Conservation (phyloP, 1,140 invertebrate species). For the Zophobas morio region DNA sequence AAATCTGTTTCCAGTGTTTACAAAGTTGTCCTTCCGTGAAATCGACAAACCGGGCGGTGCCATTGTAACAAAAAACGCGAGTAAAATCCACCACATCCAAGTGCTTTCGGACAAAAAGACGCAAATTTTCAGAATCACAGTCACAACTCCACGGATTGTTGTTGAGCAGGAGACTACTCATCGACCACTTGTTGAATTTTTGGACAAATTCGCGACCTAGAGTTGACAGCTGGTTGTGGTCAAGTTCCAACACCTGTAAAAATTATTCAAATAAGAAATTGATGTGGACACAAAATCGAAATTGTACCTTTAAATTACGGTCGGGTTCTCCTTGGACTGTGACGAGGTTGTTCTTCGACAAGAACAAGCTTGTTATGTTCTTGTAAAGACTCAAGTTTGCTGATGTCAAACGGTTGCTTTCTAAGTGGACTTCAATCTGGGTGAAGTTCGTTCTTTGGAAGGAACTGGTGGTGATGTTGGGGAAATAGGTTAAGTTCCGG, state of each 20-base stretch:
- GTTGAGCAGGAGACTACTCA: neutral
- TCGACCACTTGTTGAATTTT: too few species aligned
- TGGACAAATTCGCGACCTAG: too few species aligned
- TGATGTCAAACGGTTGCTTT: neutral
- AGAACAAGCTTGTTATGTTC: neutral
- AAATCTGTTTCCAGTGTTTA: too few species aligned
- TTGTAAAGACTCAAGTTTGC: neutral
- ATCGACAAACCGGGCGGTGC: too few species aligned
- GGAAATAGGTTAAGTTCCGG: neutral
- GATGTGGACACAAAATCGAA: too few species aligned
- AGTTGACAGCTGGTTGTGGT: too few species aligned
- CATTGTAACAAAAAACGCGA: too few species aligned
- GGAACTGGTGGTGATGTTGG: neutral
- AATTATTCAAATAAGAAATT: neutral
- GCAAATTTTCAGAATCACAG: constrained; percentile 1
- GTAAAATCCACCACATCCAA: neutral
- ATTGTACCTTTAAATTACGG: too few species aligned
- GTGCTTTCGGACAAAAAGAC: neutral
- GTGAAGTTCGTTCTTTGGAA: constrained; percentile 2
- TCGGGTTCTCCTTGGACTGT: too few species aligned
- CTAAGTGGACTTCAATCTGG: neutral
- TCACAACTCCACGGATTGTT: constrained; percentile 9
- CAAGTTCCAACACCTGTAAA: neutral
- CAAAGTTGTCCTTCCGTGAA: too few species aligned
- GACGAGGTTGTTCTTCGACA: neutral